Conservation (phyloP, 2,888 invertebrate species). For the Eristalinus sepulchralis region DNA sequence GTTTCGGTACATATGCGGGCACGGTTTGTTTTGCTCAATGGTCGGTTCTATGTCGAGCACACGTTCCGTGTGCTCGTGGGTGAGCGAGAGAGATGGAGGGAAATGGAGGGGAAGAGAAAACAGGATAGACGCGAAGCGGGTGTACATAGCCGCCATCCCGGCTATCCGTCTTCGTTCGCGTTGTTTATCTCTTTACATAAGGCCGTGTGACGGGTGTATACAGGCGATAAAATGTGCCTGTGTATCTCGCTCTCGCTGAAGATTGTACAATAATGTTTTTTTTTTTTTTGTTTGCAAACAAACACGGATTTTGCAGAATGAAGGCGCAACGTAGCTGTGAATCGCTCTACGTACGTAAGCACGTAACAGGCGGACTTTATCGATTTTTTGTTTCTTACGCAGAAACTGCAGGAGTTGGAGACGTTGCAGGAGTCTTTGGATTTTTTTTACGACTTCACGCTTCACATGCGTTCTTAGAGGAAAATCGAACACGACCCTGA, state of each 20-base stretch:
- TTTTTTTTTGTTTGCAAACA: constrained; percentile 51
- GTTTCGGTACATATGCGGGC: neutral
- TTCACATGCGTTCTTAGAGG: neutral
- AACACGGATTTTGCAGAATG: constrained; percentile 20
- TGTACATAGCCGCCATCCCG: constrained; percentile 1
- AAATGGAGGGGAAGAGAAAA: constrained; percentile 18
- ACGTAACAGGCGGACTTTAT: constrained; percentile 15
- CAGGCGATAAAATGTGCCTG: neutral
- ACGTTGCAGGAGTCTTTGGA: neutral
- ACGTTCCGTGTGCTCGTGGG: neutral
- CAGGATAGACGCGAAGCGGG: constrained; percentile 15
- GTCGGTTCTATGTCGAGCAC: neutral
- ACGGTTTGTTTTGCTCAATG: constrained; percentile 28
- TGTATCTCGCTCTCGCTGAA: constrained; percentile 2
- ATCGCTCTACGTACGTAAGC: neutral
- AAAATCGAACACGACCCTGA: neutral
- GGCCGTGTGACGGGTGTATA: neutral
- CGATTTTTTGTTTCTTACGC: neutral
- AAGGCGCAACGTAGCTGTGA: neutral
- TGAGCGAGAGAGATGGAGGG: neutral
- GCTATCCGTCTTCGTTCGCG: neutral
- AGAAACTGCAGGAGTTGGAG: neutral
- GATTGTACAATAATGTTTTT: constrained; percentile 38
- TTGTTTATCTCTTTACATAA: neutral
- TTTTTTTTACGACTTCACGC: neutral